Evolutionary conservation across 2,113 vertebrate species (phyloP), one percentile per base, ranked within the genome.

Genomic region (Vidua chalybeata): DNA sequence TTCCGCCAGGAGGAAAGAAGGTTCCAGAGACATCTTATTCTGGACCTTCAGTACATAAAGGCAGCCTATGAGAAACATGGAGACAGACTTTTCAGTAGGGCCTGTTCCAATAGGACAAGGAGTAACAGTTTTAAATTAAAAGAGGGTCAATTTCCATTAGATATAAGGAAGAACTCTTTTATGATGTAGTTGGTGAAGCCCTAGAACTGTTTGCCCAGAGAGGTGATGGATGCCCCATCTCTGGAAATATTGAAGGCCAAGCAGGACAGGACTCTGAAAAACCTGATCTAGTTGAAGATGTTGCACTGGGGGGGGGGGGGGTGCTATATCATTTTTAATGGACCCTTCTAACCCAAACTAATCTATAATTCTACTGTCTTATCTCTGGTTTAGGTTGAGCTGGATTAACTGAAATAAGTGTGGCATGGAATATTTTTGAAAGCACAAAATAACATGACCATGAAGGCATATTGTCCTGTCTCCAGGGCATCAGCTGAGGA

Each of bases 241-340:
- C 41, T 55, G 16, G 21, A 61, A 91, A 49, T 17, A 71, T 2
- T 61, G 39, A 80, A 45, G 28, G 24, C 8, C 31, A 51, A 24
- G 6, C 17, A 45, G 27, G 22, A 74, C 17, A 45, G 27, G 22
- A 45, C 51, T 45, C 59, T 39, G 68, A 89, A 52, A 22, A 66
- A 52, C 22, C 37, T 23, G 22, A 66, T 45, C 33, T 46, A 59
- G 15, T 7, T 24, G 15, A 81, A 66, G 45, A 45, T 31, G 12
- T 4, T 35, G 31, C 51, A 16, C 23, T 51, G 31, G 14, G 51
- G 18, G 15, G 18, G 12, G 22, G 1, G 0, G 0, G 6, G 58
- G 26, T 26, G 27, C 31, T 58, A 9, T 6, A 45, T 33, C 22
- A 33, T 10, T 46, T 62, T 33, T 24, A 62, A 48, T 20, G 48